Conservation (phyloP, 2,113 vertebrate species). For the Crotalus tigris region DNA sequence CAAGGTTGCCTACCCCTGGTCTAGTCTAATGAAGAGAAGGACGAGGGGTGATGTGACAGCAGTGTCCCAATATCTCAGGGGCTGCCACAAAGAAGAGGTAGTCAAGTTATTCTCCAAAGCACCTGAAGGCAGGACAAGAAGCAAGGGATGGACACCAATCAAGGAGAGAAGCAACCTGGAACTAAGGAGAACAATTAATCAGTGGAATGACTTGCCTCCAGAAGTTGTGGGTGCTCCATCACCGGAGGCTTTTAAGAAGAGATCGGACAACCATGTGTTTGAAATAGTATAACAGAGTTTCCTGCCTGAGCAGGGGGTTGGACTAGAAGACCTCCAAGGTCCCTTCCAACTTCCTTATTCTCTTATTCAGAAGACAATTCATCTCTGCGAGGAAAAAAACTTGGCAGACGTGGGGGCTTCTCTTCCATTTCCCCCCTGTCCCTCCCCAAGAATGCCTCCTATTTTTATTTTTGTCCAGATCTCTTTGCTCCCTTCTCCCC, state of each 20-base stretch:
- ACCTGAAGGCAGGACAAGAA: no score
- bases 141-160: no score
- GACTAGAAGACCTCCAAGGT: neutral
- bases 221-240: neutral
- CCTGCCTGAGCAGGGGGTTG: neutral
- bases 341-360: neutral
- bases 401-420: slow-evolving; percentile 10
- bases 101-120: no score
- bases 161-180: no score
- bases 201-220: neutral
- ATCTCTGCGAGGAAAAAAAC: slow-evolving; percentile 13
- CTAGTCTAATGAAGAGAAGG: no score
- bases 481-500: neutral
- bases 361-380: neutral
- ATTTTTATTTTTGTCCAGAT: neutral
- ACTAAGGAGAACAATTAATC: neutral
- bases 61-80: rapidly evolving
- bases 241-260: neutral
- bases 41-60: no score
- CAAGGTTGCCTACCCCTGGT: no score
- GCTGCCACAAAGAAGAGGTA: no score
- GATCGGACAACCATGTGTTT: neutral
- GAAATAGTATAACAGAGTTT: neutral
- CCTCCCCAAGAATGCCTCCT: neutral
- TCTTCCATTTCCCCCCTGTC: slow-evolving; percentile 37